phyloP scores from a whole-genome alignment of 2,888 invertebrate species.

The Stegophylla sp. region DNA sequence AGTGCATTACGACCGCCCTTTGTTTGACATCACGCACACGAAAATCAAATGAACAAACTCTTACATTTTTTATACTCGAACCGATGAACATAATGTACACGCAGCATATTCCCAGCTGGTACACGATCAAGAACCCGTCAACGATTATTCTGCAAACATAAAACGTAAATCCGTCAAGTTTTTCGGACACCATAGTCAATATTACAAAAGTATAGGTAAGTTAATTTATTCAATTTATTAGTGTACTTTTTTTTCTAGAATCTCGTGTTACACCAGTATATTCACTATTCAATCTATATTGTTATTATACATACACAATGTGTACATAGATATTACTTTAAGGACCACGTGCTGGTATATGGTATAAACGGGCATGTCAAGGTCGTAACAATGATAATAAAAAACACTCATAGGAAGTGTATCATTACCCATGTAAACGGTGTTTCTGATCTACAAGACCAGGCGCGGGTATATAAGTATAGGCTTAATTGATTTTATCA shows the following conservation, averaged over 20 bases:
- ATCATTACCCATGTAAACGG: conserved; percentile 5
- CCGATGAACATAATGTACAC: conserved; percentile 84
- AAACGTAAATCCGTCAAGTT: conserved; percentile 18
- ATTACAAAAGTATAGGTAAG: too few relatives aligned
- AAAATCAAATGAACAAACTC: too few relatives aligned
- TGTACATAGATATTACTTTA: neutral
- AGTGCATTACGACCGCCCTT: too few relatives aligned
- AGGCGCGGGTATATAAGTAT: neutral
- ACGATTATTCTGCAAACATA: conserved; percentile 68
- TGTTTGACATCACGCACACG: too few relatives aligned
- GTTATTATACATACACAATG: neutral
- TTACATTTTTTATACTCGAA: conserved; percentile 71
- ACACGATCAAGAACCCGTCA: conserved; percentile 76
- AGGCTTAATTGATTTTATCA: conserved; percentile 34
- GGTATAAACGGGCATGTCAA: conserved; percentile 11
- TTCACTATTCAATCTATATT: too few relatives aligned
- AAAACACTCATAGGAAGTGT: conserved; percentile 41
- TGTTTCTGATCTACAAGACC: neutral
- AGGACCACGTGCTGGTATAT: neutral
- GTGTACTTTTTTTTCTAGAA: too few relatives aligned
- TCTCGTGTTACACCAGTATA: neutral
- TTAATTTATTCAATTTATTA: too few relatives aligned
- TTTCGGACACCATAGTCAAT: neutral
- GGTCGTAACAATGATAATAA: conserved; percentile 47
- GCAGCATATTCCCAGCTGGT: conserved; percentile 88